phyloP scores from a whole-genome alignment of 2,797 vertebrate species.

The Psittacula derbiana region DNA sequence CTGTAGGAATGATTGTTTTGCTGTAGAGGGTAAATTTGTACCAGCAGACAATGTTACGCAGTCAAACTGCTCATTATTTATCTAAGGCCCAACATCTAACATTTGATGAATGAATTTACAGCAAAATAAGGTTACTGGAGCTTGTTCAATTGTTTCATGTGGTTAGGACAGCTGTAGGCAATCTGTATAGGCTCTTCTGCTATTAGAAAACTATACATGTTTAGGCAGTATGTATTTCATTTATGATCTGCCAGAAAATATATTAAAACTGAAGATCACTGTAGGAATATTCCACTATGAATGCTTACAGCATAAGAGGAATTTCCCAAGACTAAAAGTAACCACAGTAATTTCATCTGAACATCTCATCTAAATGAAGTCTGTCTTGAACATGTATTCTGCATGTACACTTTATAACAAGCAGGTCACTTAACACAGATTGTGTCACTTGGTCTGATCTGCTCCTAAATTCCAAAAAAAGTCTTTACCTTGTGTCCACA shows the following conservation, averaged over 20 bases:
- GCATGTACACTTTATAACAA: background rate
- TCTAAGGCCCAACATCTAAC: slow-evolving; percentile 45
- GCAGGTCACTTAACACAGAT: background rate
- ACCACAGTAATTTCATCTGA: slow-evolving; percentile 33
- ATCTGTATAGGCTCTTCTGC: slow-evolving; percentile 59
- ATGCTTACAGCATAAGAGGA: slow-evolving; percentile 36
- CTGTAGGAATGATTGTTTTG: slow-evolving; percentile 15
- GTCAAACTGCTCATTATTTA: slow-evolving; percentile 42
- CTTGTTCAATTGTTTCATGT: slow-evolving; percentile 73
- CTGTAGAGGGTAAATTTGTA: slow-evolving; percentile 41
- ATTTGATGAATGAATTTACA: slow-evolving; percentile 63
- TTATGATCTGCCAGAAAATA: slow-evolving; percentile 67
- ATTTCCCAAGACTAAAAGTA: slow-evolving; percentile 43
- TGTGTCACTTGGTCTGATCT: background rate
- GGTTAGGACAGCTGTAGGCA: slow-evolving; percentile 74
- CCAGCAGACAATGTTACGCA: background rate
- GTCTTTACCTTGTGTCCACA: background rate
- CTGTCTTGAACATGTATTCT: background rate
- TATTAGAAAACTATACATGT: slow-evolving; percentile 61
- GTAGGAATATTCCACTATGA: slow-evolving; percentile 39
- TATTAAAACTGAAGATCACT: slow-evolving; percentile 63
- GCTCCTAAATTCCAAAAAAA: background rate
- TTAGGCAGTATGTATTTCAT: slow-evolving; percentile 61
- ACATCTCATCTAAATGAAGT: slow-evolving; percentile 21
- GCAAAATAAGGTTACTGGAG: slow-evolving; percentile 60